Evolutionary conservation across 92 coral and sea anemone species (phyloP).

Genomic region (Ricordea florida): DNA sequence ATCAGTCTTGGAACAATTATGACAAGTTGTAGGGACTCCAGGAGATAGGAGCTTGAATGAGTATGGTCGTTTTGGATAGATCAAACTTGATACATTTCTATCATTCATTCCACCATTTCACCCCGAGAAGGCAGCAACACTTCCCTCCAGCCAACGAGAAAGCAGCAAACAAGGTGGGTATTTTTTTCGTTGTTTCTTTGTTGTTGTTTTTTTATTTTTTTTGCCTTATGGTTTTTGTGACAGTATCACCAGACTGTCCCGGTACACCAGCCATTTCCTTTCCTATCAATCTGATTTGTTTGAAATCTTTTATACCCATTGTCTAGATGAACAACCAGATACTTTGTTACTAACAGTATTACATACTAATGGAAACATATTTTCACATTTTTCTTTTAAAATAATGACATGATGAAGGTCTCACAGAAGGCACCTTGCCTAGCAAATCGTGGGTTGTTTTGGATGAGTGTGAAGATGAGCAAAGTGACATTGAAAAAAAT

Average conservation of each 20-base stretch:
- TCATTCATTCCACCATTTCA: slow-evolving; percentile 22
- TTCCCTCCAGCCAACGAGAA: slow-evolving; percentile 8
- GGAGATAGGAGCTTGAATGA: not conserved
- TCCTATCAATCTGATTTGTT: too few relatives aligned
- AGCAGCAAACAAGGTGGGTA: slow-evolving; percentile 13
- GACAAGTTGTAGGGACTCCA: too few relatives aligned
- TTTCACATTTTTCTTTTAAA: not conserved
- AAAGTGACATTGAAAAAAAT: slow-evolving; percentile 26
- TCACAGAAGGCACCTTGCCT: not conserved
- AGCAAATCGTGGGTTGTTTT: slow-evolving; percentile 29
- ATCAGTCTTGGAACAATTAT: too few relatives aligned
- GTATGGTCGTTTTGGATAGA: slow-evolving; percentile 9
- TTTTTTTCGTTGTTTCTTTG: too few relatives aligned
- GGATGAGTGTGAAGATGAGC: slow-evolving; percentile 40
- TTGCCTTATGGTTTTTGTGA: not conserved
- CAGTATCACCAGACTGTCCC: too few relatives aligned
- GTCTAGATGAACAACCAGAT: too few relatives aligned
- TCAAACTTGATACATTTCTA: slow-evolving; percentile 31
- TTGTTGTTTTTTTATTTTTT: not conserved
- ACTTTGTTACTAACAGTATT: not conserved
- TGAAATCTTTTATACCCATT: too few relatives aligned
- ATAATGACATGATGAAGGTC: not conserved
- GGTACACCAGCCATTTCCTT: too few relatives aligned
- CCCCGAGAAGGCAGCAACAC: slow-evolving; percentile 30
- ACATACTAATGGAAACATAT: not conserved